These are phyloP conservation scores for Ornithoptera priamus DNA, from an alignment of 2,888 invertebrate genomes.

Conservation along the genomic window DNA sequence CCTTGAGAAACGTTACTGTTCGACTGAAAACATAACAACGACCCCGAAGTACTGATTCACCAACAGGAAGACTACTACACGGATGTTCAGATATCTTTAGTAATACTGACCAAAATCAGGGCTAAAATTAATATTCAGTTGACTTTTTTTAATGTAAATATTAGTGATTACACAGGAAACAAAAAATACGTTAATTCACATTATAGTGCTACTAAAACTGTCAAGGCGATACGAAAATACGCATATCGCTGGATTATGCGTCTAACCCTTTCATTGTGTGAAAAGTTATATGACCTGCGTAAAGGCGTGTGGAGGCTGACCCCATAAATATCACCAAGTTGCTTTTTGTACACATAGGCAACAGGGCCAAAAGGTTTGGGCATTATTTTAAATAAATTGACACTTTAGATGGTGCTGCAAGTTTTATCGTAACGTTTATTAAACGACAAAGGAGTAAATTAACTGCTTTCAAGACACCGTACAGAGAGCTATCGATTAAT, in stretches of 20 bases:
- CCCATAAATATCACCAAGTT: conserved; percentile 28
- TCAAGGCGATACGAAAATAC: conserved; percentile 7
- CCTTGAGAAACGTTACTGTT: no score
- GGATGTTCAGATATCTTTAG: no score
- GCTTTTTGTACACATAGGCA: conserved; percentile 25
- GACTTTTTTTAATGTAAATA: no score
- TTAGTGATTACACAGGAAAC: neutral
- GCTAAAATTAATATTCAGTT: no score
- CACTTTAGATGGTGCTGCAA: conserved; percentile 17
- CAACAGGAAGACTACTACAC: no score
- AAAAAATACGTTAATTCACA: neutral
- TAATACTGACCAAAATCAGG: no score
- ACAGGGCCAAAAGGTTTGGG: conserved; percentile 16
- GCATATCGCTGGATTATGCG: conserved; percentile 16
- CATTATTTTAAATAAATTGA: conserved; percentile 27
- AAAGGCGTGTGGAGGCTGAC: conserved; percentile 14
- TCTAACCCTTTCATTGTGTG: conserved; percentile 28
- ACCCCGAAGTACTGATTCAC: no score
- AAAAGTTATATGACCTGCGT: conserved; percentile 22
- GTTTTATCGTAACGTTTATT: conserved; percentile 12
- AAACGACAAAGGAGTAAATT: conserved; percentile 11
- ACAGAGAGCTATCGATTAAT: no score
- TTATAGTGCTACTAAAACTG: conserved; percentile 8
- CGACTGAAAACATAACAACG: no score
- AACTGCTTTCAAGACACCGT: neutral